Evolutionary conservation across 1,140 invertebrate species (phyloP).

Genomic region (Penaeus japonicus): DNA sequence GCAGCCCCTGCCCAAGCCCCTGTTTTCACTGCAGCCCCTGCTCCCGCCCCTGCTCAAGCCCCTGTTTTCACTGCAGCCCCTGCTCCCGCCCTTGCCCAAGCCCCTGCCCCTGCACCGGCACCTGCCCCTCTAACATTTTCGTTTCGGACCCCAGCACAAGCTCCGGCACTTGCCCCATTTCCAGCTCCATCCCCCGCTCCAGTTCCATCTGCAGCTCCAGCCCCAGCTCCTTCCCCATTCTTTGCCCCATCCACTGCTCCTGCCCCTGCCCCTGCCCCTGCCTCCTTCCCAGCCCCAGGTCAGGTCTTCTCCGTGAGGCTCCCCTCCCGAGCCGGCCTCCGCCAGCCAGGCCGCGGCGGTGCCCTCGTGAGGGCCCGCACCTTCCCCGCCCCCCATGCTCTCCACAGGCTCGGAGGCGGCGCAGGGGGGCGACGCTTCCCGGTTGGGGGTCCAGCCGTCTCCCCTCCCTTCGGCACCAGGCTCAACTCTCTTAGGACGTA

Average conservation of each 20-base stretch:
- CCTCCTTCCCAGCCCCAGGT: background rate
- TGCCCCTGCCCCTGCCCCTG: background rate
- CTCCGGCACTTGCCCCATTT: too few species aligned
- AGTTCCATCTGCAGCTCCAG: background rate
- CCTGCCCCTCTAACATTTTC: background rate
- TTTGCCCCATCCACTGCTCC: background rate
- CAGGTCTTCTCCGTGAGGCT: background rate
- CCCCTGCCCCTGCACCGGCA: background rate
- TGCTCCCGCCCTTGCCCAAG: background rate
- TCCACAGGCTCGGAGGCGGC: background rate
- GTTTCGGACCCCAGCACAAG: background rate
- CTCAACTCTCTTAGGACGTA: too few species aligned
- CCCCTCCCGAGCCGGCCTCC: background rate
- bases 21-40: background rate
- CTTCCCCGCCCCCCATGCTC: background rate
- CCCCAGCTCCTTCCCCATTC: background rate
- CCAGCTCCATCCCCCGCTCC: background rate
- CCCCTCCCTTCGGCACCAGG: too few species aligned
- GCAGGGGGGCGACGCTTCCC: too few species aligned
- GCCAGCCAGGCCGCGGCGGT: background rate
- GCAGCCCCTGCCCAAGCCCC: background rate
- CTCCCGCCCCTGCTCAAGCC: background rate
- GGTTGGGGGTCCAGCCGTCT: too few species aligned
- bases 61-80: background rate
- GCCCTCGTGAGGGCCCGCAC: too few species aligned